Percentiles rank a stretch among this genome's conserved stretches.
These are phyloP conservation scores for Datnioides undecimradiatus DNA, from an alignment of 2,113 vertebrate species.

Conservation along the genomic window DNA sequence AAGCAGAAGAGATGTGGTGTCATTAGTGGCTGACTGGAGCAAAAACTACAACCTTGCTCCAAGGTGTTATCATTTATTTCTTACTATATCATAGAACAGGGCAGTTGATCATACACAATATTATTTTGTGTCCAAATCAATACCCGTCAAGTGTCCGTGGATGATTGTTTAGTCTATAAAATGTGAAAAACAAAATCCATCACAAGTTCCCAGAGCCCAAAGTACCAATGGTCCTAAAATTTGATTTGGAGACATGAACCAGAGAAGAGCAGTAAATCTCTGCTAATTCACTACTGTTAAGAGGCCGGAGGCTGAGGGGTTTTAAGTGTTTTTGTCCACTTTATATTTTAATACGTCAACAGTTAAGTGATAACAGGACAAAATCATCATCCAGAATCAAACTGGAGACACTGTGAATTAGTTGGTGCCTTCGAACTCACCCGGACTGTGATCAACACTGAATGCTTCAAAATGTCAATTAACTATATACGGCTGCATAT, in stretches of 20 bases:
- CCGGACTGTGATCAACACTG: too few species aligned
- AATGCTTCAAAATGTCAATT: not conserved
- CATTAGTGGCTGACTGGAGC: not conserved
- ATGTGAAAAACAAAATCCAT: not conserved
- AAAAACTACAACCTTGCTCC: constrained; percentile 17
- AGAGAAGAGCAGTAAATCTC: not conserved
- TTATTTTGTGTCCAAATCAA: constrained; percentile 20
- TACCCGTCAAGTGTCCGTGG: constrained; percentile 13
- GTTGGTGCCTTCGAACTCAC: too few species aligned
- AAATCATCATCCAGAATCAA: too few species aligned
- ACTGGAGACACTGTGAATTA: too few species aligned
- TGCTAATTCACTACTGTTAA: not conserved
- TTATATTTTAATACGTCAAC: not conserved
- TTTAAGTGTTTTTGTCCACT: not conserved
- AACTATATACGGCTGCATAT: not conserved
- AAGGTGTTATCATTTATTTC: constrained; percentile 16
- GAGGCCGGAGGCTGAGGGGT: not conserved
- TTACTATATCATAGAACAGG: not conserved
- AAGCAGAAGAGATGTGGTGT: constrained; percentile 1
- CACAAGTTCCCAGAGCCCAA: not conserved
- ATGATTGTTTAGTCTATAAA: not conserved
- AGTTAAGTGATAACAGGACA: not conserved
- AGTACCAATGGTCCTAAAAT: not conserved
- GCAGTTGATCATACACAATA: not conserved
- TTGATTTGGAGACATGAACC: not conserved